A percentile compares a stretch with the other conserved stretches of the same genome.
Conservation (phyloP, 2,888 invertebrate genomes). For the Drosophila ezoana region DNA sequence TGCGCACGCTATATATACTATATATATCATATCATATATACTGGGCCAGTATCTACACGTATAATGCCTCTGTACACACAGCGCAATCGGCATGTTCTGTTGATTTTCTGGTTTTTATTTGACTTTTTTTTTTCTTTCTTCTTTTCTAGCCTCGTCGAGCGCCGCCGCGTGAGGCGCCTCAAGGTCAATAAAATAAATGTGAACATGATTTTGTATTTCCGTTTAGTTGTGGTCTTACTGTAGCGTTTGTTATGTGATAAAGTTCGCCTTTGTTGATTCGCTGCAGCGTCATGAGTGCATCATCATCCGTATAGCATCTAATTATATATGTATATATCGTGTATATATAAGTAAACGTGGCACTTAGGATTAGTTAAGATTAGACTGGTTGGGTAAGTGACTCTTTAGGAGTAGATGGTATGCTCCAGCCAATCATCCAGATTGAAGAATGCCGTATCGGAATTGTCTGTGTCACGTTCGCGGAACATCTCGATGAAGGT, state of each 20-base stretch:
- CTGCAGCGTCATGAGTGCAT: constrained; percentile 35
- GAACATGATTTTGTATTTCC: constrained; percentile 58
- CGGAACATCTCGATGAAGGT: constrained; percentile 97
- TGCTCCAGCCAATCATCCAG: constrained; percentile 96
- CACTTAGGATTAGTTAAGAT: constrained; percentile 65
- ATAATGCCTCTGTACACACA: constrained; percentile 25
- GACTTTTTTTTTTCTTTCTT: constrained; percentile 16
- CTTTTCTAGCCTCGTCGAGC: constrained; percentile 22
- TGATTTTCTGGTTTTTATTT: constrained; percentile 50
- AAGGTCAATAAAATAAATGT: constrained; percentile 66
- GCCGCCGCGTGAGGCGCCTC: constrained; percentile 25
- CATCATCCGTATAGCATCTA: constrained; percentile 22
- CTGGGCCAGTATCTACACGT: constrained; percentile 1
- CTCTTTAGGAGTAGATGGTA: constrained; percentile 91
- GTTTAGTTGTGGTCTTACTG: constrained; percentile 35
- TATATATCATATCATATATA: constrained; percentile 1
- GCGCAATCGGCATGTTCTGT: constrained; percentile 37
- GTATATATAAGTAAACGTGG: constrained; percentile 68
- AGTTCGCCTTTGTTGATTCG: constrained; percentile 17
- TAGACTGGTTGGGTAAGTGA: constrained; percentile 11
- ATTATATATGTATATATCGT: constrained; percentile 2
- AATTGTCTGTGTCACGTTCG: constrained; percentile 89
- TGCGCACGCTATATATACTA: constrained; percentile 16
- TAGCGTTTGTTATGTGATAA: constrained; percentile 51
- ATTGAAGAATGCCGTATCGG: constrained; percentile 92